Conservation (phyloP, 2,888 invertebrate genomes). For the Sepiola atlantica region DNA sequence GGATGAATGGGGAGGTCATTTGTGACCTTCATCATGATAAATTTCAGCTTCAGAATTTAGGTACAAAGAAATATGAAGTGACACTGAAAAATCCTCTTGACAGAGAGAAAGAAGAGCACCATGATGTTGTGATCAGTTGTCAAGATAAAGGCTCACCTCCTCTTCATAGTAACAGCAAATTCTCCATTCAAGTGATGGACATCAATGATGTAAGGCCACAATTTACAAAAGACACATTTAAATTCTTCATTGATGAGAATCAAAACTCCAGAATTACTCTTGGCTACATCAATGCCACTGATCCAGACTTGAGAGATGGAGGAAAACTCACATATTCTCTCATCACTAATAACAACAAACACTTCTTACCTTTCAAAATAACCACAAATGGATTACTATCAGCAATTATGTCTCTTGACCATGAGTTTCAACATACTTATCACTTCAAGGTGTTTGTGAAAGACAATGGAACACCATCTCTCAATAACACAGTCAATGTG, state of each 20-base stretch:
- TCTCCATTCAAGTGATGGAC: not conserved
- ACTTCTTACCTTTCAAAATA: not conserved
- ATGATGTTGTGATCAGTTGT: not conserved
- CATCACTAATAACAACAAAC: not conserved
- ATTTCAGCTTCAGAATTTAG: not conserved
- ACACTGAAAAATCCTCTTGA: not conserved
- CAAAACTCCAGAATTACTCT: not conserved
- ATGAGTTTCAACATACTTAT: not conserved
- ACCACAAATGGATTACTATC: not conserved
- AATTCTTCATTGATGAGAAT: not conserved
- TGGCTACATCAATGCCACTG: not conserved
- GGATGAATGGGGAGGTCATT: not conserved
- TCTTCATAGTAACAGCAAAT: not conserved
- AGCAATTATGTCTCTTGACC: not conserved
- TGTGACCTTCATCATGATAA: not conserved
- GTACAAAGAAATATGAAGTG: not conserved
- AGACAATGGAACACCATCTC: not conserved
- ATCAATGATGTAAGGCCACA: not conserved
- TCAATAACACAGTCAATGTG: not conserved
- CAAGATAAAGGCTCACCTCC: constrained; percentile 20
- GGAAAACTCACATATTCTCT: not conserved
- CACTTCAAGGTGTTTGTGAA: not conserved
- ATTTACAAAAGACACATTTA: not conserved
- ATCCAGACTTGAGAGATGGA: not conserved
- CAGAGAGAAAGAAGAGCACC: not conserved